Evolutionary conservation across 2,113 vertebrate genomes (phyloP).

Genomic region (Kryptolebias marmoratus): DNA sequence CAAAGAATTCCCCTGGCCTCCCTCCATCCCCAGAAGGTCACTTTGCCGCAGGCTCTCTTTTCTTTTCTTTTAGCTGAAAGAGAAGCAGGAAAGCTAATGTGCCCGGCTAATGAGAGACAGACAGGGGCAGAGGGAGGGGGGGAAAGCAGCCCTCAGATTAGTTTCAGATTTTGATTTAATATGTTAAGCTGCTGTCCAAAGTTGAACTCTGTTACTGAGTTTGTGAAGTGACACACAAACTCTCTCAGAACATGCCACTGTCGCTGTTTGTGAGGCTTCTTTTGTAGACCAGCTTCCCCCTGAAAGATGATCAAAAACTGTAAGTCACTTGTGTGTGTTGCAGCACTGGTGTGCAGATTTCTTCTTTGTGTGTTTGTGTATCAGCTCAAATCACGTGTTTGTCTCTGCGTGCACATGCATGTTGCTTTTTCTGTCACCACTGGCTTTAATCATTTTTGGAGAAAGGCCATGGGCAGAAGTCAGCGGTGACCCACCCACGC

Average conservation of each 20-base stretch:
- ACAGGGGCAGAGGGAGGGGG: slow-evolving; percentile 24
- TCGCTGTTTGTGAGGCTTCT: slow-evolving; percentile 18
- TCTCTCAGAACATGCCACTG: slow-evolving; percentile 8
- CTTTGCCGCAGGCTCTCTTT: slow-evolving; percentile 76
- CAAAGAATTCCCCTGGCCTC: slow-evolving; percentile 71
- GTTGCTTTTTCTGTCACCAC: slow-evolving; percentile 50
- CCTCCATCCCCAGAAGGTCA: slow-evolving; percentile 77
- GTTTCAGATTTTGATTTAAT: slow-evolving; percentile 46
- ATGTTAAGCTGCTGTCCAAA: slow-evolving; percentile 53
- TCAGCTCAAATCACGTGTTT: slow-evolving; percentile 34
- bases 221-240: slow-evolving; percentile 10
- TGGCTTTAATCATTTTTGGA: slow-evolving; percentile 77
- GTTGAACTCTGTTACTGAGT: slow-evolving; percentile 29
- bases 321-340: slow-evolving; percentile 34
- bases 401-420: slow-evolving; percentile 9
- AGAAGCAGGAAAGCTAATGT: slow-evolving; percentile 62
- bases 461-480: slow-evolving; percentile 58
- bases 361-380: slow-evolving; percentile 30
- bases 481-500: slow-evolving; percentile 68
- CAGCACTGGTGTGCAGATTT: slow-evolving; percentile 35
- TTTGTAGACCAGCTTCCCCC: slow-evolving; percentile 30
- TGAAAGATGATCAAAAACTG: slow-evolving; percentile 73
- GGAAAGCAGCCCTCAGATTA: slow-evolving; percentile 30
- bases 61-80: slow-evolving; percentile 60
- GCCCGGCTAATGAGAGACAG: slow-evolving; percentile 65